These are phyloP conservation scores for Ophion ventricosus DNA, from an alignment of 2,888 invertebrate genomes.

Conservation along the genomic window DNA sequence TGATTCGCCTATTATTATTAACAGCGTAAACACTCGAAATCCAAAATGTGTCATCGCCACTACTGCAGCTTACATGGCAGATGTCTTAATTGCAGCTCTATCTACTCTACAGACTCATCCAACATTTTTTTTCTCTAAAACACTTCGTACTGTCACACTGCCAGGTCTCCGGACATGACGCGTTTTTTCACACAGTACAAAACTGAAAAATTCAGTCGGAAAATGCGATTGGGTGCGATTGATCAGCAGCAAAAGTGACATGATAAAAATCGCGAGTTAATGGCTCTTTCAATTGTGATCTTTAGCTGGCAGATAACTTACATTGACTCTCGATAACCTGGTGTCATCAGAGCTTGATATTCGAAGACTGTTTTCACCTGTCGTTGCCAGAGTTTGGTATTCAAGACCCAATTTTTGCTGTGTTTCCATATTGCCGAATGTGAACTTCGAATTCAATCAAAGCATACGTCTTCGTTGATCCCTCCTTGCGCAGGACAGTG, in stretches of 20 bases:
- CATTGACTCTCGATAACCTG: background rate
- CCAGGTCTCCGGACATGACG: background rate
- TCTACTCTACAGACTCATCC: background rate
- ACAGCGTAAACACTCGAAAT: conserved; percentile 36
- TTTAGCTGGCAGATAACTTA: background rate
- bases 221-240: background rate
- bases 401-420: background rate
- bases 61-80: conserved; percentile 12
- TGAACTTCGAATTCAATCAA: background rate
- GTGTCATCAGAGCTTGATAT: background rate
- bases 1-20: conserved; percentile 51
- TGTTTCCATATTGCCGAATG: background rate
- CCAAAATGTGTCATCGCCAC: conserved; percentile 39
- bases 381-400: background rate
- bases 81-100: background rate
- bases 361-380: background rate
- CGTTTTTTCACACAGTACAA: background rate
- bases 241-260: background rate
- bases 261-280: background rate
- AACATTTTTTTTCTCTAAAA: background rate
- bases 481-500: background rate
- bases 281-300: background rate
- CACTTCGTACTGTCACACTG: background rate
- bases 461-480: conserved; percentile 1
- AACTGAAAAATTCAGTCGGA: background rate